Conservation (phyloP, 2,113 vertebrate species). For the Ophthalmolycus amberensis region DNA sequence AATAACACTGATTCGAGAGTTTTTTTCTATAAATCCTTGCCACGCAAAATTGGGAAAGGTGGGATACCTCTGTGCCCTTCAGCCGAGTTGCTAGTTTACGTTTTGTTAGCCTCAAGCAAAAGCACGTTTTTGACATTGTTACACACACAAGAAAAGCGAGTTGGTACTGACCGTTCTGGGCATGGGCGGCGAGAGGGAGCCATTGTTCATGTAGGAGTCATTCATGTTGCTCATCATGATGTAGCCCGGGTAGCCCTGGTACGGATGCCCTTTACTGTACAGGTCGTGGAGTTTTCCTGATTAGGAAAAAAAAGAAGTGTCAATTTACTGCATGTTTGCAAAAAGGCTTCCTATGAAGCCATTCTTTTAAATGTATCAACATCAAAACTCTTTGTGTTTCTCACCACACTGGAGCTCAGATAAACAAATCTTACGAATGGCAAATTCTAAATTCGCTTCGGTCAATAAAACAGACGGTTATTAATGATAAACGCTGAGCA, state of each 20-base stretch:
- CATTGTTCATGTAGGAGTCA: constrained; percentile 96
- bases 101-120: neutral
- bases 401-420: neutral
- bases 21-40: neutral
- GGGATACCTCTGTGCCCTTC: neutral
- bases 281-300: constrained; percentile 93
- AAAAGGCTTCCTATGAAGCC: neutral
- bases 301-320: neutral
- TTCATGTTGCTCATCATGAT: constrained; percentile 99
- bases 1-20: neutral
- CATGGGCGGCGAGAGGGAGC: constrained; percentile 97
- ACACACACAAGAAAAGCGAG: constrained; percentile 2
- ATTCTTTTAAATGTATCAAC: neutral
- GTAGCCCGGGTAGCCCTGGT: constrained; percentile 95
- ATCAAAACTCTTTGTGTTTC: neutral
- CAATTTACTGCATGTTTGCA: neutral
- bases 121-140: neutral
- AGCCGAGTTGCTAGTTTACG: neutral
- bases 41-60: neutral
- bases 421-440: neutral
- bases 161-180: constrained; percentile 93
- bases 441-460: neutral
- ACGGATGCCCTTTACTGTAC: constrained; percentile 94
- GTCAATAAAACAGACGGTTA: constrained; percentile 6
- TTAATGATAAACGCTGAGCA: constrained; percentile 4